Conservation (phyloP, 2,797 vertebrate genomes). For the Melanotaenia nigrans region DNA sequence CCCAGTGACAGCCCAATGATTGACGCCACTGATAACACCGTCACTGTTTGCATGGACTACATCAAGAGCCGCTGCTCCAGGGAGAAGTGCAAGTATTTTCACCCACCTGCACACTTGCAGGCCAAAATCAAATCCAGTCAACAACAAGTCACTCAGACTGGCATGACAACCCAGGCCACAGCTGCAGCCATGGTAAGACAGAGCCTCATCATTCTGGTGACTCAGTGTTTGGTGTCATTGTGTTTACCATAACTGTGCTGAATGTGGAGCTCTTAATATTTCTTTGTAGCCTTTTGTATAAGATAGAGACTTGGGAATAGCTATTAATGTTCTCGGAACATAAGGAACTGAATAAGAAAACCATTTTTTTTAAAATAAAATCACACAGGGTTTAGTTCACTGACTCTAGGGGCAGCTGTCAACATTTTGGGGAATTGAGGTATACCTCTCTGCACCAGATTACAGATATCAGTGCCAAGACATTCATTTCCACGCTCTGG, state of each 20-base stretch:
- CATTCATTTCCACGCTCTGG: background rate
- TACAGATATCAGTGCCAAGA: too few relatives aligned
- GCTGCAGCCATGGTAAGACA: constrained; percentile 84
- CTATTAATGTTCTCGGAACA: background rate
- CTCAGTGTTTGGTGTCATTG: constrained; percentile 2
- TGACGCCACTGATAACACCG: constrained; percentile 97
- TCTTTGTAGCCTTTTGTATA: constrained; percentile 4
- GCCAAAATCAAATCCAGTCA: constrained; percentile 99
- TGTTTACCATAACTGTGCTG: constrained; percentile 27
- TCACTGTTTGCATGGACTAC: constrained; percentile 99
- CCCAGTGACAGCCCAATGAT: constrained; percentile 99
- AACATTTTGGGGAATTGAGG: too few relatives aligned
- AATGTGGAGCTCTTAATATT: constrained; percentile 30
- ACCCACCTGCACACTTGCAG: constrained; percentile 99
- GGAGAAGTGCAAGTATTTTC: constrained; percentile 99
- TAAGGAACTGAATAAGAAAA: background rate
- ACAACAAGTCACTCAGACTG: constrained; percentile 95
- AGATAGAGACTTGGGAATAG: background rate
- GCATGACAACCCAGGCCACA: constrained; percentile 92
- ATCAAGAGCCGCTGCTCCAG: constrained; percentile 99
- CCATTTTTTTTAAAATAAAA: background rate
- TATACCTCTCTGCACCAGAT: too few relatives aligned
- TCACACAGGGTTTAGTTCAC: too few relatives aligned
- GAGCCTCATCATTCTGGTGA: constrained; percentile 14
- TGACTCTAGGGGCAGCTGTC: too few relatives aligned